Evolutionary conservation across 2,113 vertebrate species (phyloP).

Genomic region (Symphodus melops): DNA sequence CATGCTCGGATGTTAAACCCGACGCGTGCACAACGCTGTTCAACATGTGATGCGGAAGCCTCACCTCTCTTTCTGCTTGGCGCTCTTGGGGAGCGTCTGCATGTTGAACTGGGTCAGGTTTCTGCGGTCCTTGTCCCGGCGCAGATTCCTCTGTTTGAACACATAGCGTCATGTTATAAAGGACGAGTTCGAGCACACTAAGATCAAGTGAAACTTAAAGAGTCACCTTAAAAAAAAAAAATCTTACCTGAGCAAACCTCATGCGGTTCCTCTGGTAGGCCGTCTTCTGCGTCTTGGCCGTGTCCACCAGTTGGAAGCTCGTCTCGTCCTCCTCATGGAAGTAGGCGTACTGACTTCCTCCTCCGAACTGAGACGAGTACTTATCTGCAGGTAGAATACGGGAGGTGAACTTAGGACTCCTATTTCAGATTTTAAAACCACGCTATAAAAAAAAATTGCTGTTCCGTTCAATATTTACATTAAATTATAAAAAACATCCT

Average conservation of each 20-base stretch:
- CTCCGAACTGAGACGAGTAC: conserved; percentile 97
- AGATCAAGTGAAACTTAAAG: neutral
- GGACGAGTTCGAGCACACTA: neutral
- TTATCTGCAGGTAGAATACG: conserved; percentile 84
- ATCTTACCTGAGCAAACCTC: conserved; percentile 94
- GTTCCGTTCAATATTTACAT: too few relatives aligned
- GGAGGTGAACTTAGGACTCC: neutral
- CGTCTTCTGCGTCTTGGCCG: conserved; percentile 95
- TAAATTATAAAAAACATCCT: too few relatives aligned
- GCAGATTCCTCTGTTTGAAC: conserved; percentile 90
- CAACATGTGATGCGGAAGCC: conserved; percentile 4
- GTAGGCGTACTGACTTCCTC: conserved; percentile 97
- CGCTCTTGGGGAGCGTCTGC: conserved; percentile 97
- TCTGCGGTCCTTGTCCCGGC: conserved; percentile 96
- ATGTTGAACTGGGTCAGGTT: conserved; percentile 97
- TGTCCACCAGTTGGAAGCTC: conserved; percentile 98
- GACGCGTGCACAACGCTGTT: neutral
- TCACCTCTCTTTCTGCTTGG: conserved; percentile 99
- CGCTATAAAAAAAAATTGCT: too few relatives aligned
- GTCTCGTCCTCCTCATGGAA: conserved; percentile 98
- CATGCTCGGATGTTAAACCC: accelerated
- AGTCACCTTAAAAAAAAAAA: neutral
- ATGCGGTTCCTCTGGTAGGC: conserved; percentile 99
- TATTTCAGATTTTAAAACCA: neutral
- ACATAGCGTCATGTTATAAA: neutral